These are phyloP conservation scores for Cheirogaleus major DNA, from an alignment of 2,797 vertebrate genomes.

Conservation along the genomic window DNA sequence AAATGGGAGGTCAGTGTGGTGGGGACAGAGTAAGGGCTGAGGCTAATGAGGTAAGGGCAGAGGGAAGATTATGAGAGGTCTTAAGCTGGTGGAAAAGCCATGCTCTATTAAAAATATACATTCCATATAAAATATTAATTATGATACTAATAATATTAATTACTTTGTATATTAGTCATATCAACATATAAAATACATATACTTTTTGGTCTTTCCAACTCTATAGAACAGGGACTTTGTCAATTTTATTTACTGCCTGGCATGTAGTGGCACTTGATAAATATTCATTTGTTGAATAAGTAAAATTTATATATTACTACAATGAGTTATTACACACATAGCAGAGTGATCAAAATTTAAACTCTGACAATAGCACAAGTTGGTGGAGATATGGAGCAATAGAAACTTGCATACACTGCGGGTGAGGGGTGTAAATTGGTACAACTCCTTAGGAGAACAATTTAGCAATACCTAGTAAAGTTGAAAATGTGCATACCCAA, in stretches of 20 bases:
- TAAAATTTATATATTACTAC: neutral
- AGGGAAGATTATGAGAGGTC: neutral
- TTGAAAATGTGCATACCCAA: neutral
- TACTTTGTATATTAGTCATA: neutral
- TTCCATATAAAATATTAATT: neutral
- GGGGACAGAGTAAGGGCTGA: neutral
- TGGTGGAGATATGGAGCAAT: neutral
- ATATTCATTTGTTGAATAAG: neutral
- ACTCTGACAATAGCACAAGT: neutral
- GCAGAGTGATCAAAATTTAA: neutral
- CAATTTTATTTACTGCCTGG: neutral
- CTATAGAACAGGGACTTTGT: neutral
- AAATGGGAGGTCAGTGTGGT: neutral
- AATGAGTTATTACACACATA: neutral
- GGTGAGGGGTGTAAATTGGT: neutral
- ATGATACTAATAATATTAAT: neutral
- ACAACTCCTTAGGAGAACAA: neutral
- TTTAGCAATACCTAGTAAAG: neutral
- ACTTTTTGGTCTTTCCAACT: neutral
- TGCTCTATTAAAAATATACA: neutral
- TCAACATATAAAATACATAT: neutral
- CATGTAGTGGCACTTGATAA: neutral
- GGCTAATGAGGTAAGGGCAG: neutral
- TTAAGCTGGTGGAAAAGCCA: neutral
- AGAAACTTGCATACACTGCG: neutral